These are phyloP conservation scores for Hipparchia sbordonii DNA, from an alignment of 2,888 invertebrate genomes.

Conservation along the genomic window DNA sequence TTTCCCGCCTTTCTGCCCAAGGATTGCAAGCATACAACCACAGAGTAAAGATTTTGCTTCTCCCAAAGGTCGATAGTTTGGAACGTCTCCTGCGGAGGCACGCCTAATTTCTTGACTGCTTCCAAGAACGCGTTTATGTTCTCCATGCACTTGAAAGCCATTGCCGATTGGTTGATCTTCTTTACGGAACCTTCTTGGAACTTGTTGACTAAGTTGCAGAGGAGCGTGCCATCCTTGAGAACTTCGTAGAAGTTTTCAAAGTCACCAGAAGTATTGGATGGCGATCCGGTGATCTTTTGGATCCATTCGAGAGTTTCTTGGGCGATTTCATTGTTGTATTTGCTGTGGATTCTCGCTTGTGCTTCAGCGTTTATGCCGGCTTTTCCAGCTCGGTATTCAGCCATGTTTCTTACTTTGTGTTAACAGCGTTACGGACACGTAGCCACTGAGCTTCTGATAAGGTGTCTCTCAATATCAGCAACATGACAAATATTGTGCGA, in stretches of 20 bases:
- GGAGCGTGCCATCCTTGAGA: constrained; percentile 93
- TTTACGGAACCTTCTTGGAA: constrained; percentile 94
- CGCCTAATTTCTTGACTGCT: constrained; percentile 92
- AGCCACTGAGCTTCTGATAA: constrained; percentile 76
- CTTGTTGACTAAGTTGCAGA: constrained; percentile 94
- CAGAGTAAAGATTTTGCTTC: constrained; percentile 97
- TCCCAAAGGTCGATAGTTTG: constrained; percentile 99
- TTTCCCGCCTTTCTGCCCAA: constrained; percentile 95
- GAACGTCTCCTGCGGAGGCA: constrained; percentile 96
- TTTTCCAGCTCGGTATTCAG: constrained; percentile 75
- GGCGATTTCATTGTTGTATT: constrained; percentile 97
- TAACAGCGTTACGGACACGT: constrained; percentile 68
- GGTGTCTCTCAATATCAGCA: constrained; percentile 64
- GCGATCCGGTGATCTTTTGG: constrained; percentile 90
- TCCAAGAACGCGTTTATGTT: constrained; percentile 97
- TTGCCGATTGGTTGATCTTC: constrained; percentile 94
- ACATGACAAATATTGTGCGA: constrained; percentile 52
- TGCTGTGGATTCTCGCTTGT: constrained; percentile 91
- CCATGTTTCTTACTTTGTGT: constrained; percentile 65
- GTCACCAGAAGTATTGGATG: constrained; percentile 92
- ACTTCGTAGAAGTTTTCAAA: constrained; percentile 95
- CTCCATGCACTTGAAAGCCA: constrained; percentile 99
- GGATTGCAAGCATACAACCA: constrained; percentile 96
- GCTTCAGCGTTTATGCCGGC: constrained; percentile 80
- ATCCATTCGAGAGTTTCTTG: constrained; percentile 97